Evolutionary conservation across 2,113 vertebrate genomes (phyloP), one percentile per base, ranked within the genome.

Genomic region (Nibea coibor): DNA sequence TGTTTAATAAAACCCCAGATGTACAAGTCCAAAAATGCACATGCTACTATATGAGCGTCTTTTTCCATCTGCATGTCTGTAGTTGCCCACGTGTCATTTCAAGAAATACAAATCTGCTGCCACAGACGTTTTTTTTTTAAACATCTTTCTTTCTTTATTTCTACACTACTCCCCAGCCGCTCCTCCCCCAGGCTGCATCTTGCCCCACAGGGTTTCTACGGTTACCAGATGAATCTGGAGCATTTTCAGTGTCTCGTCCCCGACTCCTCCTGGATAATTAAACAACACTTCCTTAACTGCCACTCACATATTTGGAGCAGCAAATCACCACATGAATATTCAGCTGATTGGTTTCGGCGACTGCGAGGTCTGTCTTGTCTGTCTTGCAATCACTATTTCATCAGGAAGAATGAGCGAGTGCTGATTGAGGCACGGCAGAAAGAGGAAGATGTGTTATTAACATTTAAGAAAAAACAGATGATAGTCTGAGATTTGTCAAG

Each of bases 291-390:
- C 62, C 79, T 75, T 80, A 73, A 24, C 35, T 56, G 59, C 11
- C 24, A 24, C 82, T 78, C 53, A 31, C 65, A 67, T 73, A 61
- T 87, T 83, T 3, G 68, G 56, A 81, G 75, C 1, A 43, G 76
- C 39, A 86, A 68, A 86, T 86, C 62, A 82, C 62, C 59, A 15
- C 79, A 78, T 88, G 72, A 82, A 83, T 86, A 90, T 90, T 87
- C 63, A 77, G 45, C 16, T 82, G 83, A 86, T 75, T 86, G 85
- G 57, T 82, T 87, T 45, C 39, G 61, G 88, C 58, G 71, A 64
- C 71, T 67, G 42, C 7, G 66, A 70, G 67, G 39, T 35, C 31
- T 35, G 31, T 35, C 31, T 87, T 75, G 77, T 68, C 80, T 77
- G 17, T 4, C 24, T 26, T 26, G 59, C 84, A 87, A 84, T 91